Evolutionary conservation across 2,888 invertebrate genomes (phyloP), one percentile per base, ranked within the genome.

Genomic region (Phymatocera aterrima): DNA sequence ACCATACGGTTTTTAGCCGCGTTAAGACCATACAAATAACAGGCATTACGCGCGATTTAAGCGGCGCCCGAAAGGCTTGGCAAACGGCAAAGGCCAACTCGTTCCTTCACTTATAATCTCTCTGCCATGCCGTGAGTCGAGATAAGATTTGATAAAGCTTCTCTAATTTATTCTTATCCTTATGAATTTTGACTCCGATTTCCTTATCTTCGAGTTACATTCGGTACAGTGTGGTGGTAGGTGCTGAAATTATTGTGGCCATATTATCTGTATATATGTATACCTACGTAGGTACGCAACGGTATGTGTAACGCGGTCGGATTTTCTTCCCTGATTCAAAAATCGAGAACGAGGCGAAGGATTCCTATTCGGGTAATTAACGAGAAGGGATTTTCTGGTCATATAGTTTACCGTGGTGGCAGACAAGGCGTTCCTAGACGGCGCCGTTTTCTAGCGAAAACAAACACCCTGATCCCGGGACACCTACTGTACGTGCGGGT

Each of bases 401-500:
- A 24, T 75, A 57, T 60, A 54, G n/a, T 75, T 75, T 15, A 10
- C 24, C 24, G 40, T 78, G n/a, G n/a, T n/a, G 57, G 78, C 57
- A 78, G 78, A 74, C 77, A 46, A 61, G 65, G 68, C 65, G 75
- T 77, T 74, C 31, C 74, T 65, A 31, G 43, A 40, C 60, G 60
- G 60, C 57, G 54, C 75, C 75, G 28, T 40, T 75, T 21, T 40
- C 57, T 8, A 51, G 75, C 60, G 60, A 75, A 75, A 75, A 75
- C 75, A 75, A 75, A 75, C 75, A 75, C 40, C 57, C 75, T 54
- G 21, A 75, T 24, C 57, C 75, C 40, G 21, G n/a, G 57, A 75
- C 40, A 75, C 24, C 40, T 8, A n/a, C n/a, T 31, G 60, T 46
- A 5, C 75, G 5, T n/a, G n/a, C n/a, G n/a, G n/a, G n/a, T n/a